A percentile compares a stretch with the other conserved stretches of the same genome.
Evolutionary conservation across 2,113 vertebrate genomes (phyloP).

Genomic region (Trachemys scripta): DNA sequence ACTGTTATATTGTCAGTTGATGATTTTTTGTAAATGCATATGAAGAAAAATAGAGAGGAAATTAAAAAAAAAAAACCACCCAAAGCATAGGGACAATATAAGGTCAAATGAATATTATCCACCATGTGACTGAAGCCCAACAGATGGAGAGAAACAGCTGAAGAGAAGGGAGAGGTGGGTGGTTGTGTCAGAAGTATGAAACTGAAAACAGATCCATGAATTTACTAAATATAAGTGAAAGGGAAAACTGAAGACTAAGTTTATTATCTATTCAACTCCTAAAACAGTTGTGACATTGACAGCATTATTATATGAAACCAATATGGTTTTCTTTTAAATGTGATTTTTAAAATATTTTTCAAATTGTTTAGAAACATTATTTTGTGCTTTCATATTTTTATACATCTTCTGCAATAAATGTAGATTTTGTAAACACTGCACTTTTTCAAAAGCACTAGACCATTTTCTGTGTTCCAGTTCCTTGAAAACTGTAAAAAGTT

Average conservation of each 20-base stretch:
- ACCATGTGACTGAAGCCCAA: not conserved
- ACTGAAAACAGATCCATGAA: conserved; percentile 25
- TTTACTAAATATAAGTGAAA: not conserved
- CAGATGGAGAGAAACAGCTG: conserved; percentile 11
- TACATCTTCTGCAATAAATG: not conserved
- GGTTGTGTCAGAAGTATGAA: conserved; percentile 1
- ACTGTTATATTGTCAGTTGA: not conserved
- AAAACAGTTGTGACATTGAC: not conserved
- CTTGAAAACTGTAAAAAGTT: not conserved
- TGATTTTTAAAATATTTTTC: not conserved
- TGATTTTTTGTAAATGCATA: conserved; percentile 27
- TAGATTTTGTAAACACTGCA: not conserved
- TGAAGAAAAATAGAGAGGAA: conserved; percentile 2
- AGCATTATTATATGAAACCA: conserved; percentile 12
- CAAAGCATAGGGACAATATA: not conserved
- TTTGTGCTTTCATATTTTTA: not conserved
- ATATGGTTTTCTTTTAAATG: not conserved
- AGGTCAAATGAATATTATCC: conserved; percentile 41
- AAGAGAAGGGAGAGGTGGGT: not conserved
- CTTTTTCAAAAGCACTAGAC: not conserved
- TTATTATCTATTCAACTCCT: not conserved
- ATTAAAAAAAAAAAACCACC: not conserved
- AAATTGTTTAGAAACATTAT: not conserved
- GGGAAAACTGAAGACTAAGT: not conserved
- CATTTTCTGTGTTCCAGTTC: not conserved